A percentile compares a stretch with the other conserved stretches of the same genome.
Conservation (phyloP, 2,888 invertebrate species). For the Brachyopa scutellaris region DNA sequence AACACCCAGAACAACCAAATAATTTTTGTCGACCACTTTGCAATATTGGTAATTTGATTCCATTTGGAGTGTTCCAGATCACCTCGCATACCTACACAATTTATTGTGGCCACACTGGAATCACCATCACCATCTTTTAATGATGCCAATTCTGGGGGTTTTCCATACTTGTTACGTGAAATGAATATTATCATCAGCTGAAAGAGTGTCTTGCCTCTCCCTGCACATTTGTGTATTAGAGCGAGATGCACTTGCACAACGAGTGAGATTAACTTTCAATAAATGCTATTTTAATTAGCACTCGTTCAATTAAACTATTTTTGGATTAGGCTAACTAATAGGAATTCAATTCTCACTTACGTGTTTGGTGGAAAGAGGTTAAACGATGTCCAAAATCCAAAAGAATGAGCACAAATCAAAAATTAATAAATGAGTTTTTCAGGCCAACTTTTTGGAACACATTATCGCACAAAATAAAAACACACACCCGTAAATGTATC, state of each 20-base stretch:
- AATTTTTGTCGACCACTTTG: too few relatives aligned
- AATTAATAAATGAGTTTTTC: constrained; percentile 10
- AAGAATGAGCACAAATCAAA: constrained; percentile 9
- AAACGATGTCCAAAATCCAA: constrained; percentile 39
- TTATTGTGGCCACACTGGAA: too few relatives aligned
- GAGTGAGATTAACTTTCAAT: constrained; percentile 3
- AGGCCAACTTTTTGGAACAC: constrained; percentile 29
- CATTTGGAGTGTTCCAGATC: too few relatives aligned
- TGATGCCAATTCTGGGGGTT: too few relatives aligned
- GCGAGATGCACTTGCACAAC: not conserved
- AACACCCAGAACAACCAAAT: too few relatives aligned
- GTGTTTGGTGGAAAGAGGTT: constrained; percentile 24
- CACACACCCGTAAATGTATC: not conserved
- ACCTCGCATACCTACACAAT: too few relatives aligned
- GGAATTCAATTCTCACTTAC: constrained; percentile 19
- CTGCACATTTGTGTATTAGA: constrained; percentile 40
- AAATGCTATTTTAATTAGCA: not conserved
- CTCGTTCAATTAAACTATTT: not conserved
- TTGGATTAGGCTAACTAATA: not conserved
- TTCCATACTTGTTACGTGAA: constrained; percentile 1
- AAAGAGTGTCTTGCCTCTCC: not conserved
- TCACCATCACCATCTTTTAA: too few relatives aligned
- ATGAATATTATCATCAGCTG: not conserved
- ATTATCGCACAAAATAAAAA: constrained; percentile 7
- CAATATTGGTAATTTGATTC: too few relatives aligned